phyloP scores from a whole-genome alignment of 92 coral and sea anemone genomes.

The Porites evermanni region DNA sequence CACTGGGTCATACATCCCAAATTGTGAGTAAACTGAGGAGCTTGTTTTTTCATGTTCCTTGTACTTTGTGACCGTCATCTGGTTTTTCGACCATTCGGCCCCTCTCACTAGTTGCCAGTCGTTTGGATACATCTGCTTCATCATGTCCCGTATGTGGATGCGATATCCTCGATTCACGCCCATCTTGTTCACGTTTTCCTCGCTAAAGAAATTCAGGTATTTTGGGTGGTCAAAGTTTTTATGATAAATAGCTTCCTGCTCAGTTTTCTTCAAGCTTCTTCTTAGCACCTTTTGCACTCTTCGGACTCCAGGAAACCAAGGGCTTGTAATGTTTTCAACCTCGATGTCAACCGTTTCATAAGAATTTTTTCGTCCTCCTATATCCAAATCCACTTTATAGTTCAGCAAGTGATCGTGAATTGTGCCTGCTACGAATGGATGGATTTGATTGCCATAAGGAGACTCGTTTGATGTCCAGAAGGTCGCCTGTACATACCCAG shows the following conservation, averaged over 20 bases:
- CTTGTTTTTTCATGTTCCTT: constrained; percentile 68
- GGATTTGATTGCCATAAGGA: constrained; percentile 61
- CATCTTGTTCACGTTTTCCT: constrained; percentile 43
- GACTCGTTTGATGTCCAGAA: constrained; percentile 69
- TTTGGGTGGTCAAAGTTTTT: constrained; percentile 76
- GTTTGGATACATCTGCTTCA: constrained; percentile 75
- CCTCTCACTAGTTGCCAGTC: constrained; percentile 52
- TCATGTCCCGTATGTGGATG: constrained; percentile 73
- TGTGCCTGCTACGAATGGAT: constrained; percentile 66
- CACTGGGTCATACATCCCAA: constrained; percentile 66
- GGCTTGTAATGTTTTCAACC: constrained; percentile 63
- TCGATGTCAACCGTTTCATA: constrained; percentile 67
- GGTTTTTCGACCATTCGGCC: constrained; percentile 67
- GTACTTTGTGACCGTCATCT: constrained; percentile 79
- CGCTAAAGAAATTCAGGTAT: constrained; percentile 73
- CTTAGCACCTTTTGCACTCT: constrained; percentile 67
- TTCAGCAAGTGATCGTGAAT: constrained; percentile 82
- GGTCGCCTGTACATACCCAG: constrained; percentile 73
- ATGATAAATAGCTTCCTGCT: constrained; percentile 73
- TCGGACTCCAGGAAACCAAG: constrained; percentile 57
- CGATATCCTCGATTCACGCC: constrained; percentile 81
- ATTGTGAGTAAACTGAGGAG: constrained; percentile 69
- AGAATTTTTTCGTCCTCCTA: constrained; percentile 73
- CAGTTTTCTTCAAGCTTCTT: constrained; percentile 67
- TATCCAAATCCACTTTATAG: constrained; percentile 83